phyloP scores from a whole-genome alignment of 2,113 vertebrate genomes.

The Empidonax alnorum region DNA sequence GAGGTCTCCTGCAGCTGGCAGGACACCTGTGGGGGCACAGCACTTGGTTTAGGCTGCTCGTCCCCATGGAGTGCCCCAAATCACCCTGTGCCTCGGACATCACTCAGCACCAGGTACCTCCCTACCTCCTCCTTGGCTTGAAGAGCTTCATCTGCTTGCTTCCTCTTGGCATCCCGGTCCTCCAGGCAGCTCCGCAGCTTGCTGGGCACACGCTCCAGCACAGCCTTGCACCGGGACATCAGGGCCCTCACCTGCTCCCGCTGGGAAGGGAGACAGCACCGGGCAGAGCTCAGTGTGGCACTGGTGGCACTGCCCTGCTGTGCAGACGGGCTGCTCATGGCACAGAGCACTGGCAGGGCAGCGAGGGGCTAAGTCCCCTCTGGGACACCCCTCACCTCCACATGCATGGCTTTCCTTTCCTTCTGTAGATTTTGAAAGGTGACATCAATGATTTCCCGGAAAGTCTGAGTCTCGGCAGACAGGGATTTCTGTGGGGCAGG shows the following conservation, averaged over 20 bases:
- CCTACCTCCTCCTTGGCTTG: constrained; percentile 44
- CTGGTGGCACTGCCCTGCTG: background rate
- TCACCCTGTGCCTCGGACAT: accelerated
- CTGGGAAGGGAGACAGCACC: constrained; percentile 3
- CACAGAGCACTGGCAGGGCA: background rate
- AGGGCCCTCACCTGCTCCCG: constrained; percentile 60
- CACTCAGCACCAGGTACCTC: background rate
- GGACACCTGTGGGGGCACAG: constrained; percentile 13
- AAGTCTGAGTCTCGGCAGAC: background rate
- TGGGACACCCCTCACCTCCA: constrained; percentile 45
- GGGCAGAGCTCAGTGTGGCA: background rate
- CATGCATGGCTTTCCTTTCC: constrained; percentile 39
- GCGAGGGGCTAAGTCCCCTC: accelerated
- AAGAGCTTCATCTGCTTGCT: constrained; percentile 74
- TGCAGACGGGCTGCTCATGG: accelerated
- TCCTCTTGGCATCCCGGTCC: constrained; percentile 75
- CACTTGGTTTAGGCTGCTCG: background rate
- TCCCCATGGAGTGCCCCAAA: background rate
- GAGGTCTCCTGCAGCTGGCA: constrained; percentile 53
- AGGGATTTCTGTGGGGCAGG: constrained; percentile 53
- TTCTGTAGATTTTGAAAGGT: constrained; percentile 55
- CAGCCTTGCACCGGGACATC: constrained; percentile 58
- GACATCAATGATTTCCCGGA: constrained; percentile 34
- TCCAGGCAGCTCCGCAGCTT: constrained; percentile 75
- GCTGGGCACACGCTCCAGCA: constrained; percentile 67